Evolutionary conservation across 2,888 invertebrate genomes (phyloP).

Genomic region (Andrena haemorrhoa): DNA sequence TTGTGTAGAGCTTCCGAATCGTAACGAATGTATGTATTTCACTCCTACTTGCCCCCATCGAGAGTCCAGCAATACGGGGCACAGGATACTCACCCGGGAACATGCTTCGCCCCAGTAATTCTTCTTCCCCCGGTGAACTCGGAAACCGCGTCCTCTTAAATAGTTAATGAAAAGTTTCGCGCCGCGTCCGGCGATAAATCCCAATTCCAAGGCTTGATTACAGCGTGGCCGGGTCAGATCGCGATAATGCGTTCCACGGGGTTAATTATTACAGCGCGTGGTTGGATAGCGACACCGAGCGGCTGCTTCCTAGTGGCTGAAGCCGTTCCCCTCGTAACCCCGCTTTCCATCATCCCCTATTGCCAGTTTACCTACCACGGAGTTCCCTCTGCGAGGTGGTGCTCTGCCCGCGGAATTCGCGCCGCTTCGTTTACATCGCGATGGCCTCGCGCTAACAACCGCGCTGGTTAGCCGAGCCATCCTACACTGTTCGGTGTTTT

Average conservation of each 20-base stretch:
- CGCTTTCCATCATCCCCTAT: conserved; percentile 22
- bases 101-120: neutral
- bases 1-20: conserved; percentile 10
- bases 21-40: neutral
- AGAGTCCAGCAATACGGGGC: neutral
- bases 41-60: neutral
- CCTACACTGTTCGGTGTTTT: neutral
- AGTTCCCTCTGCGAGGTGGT: neutral
- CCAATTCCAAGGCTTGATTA: conserved; percentile 19
- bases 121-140: neutral
- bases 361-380: conserved; percentile 1
- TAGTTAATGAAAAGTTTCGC: conserved; percentile 20
- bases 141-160: conserved; percentile 4
- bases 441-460: neutral
- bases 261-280: conserved; percentile 46
- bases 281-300: neutral
- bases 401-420: neutral
- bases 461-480: neutral
- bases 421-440: neutral
- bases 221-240: conserved; percentile 22
- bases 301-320: neutral
- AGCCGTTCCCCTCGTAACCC: neutral
- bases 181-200: conserved; percentile 37
- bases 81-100: neutral
- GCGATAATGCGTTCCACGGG: conserved; percentile 34